Conservation (phyloP, 2,113 vertebrate species). For the Equus przewalskii region DNA sequence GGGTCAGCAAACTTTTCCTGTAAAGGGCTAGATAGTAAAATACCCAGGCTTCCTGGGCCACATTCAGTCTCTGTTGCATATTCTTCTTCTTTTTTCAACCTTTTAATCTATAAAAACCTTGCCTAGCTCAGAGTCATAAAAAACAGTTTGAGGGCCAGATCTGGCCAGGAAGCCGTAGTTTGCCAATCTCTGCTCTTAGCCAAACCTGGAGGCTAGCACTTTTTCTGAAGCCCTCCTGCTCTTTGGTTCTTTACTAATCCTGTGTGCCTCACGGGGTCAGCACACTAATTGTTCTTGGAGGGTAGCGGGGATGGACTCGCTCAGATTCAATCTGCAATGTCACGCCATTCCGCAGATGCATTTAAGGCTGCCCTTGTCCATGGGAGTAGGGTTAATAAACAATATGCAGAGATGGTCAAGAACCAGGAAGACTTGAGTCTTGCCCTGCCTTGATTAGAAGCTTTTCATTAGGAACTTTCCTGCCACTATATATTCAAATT, state of each 20-base stretch:
- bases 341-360: neutral
- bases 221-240: neutral
- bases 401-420: neutral
- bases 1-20: neutral
- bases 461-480: neutral
- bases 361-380: neutral
- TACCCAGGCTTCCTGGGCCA: neutral
- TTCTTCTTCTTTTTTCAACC: neutral
- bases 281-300: neutral
- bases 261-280: neutral
- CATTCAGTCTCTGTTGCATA: neutral
- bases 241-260: neutral
- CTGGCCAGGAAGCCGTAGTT: neutral
- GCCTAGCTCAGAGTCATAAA: neutral
- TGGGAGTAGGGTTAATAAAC: neutral
- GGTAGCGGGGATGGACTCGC: neutral
- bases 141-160: neutral
- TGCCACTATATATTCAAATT: neutral
- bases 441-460: neutral
- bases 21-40: neutral
- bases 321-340: neutral
- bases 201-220: neutral
- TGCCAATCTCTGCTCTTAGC: neutral
- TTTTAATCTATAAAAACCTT: conserved; percentile 17
- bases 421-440: neutral